Evolutionary conservation across 2,113 vertebrate species (phyloP).

Genomic region (Talpa occidentalis): DNA sequence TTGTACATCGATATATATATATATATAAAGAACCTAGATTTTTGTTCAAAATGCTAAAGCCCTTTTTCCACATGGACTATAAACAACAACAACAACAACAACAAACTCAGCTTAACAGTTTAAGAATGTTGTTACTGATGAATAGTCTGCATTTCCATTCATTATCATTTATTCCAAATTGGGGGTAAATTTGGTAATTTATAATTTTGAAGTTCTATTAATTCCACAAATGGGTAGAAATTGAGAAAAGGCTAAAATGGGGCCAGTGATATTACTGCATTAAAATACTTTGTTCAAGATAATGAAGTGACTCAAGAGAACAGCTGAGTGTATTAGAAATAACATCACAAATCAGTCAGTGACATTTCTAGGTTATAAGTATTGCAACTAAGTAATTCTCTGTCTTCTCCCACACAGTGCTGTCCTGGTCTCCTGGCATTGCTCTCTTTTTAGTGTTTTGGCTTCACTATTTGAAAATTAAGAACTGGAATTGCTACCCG

Average conservation of each 20-base stretch:
- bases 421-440: neutral
- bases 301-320: neutral
- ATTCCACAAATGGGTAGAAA: neutral
- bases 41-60: constrained; percentile 1
- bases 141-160: neutral
- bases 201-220: constrained; percentile 44
- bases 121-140: neutral
- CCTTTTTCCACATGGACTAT: neutral
- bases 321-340: neutral
- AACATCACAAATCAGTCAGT: neutral
- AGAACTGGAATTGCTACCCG: neutral
- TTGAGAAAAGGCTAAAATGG: neutral
- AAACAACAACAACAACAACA: too few species aligned
- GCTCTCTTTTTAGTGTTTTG: neutral
- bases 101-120: neutral
- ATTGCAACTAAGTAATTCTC: neutral
- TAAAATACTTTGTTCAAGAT: constrained; percentile 36
- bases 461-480: neutral
- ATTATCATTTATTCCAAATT: constrained; percentile 29
- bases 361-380: neutral
- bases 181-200: neutral
- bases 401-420: neutral
- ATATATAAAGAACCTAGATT: neutral
- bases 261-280: neutral
- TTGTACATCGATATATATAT: neutral